phyloP scores from a whole-genome alignment of 2,888 invertebrate species.

The Danaus chrysippus region DNA sequence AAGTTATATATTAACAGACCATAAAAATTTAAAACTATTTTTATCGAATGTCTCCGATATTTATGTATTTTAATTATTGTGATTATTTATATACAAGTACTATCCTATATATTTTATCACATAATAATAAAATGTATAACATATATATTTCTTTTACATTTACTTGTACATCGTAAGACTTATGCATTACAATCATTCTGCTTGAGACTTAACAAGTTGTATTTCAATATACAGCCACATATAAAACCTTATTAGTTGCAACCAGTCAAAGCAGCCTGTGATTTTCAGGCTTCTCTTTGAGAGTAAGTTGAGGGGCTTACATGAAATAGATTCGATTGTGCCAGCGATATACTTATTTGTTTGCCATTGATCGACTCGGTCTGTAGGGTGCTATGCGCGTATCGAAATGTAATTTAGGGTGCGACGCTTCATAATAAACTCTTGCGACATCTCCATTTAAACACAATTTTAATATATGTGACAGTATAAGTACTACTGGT shows the following conservation, averaged over 20 bases:
- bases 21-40: no score
- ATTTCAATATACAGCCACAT: not conserved
- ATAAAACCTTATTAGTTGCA: conserved; percentile 26
- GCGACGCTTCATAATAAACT: conserved; percentile 25
- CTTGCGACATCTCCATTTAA: not conserved
- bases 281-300: conserved; percentile 64
- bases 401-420: conserved; percentile 37
- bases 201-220: not conserved
- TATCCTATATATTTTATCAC: no score
- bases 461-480: no score
- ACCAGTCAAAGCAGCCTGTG: conserved; percentile 48
- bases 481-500: no score
- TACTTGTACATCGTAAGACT: no score
- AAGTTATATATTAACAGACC: not conserved
- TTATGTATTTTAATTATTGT: no score
- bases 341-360: conserved; percentile 68
- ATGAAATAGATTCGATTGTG: conserved; percentile 59
- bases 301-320: conserved; percentile 59
- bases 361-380: conserved; percentile 64
- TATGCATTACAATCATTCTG: no score
- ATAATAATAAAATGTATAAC: no score
- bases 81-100: no score
- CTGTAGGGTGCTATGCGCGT: conserved; percentile 34
- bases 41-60: no score
- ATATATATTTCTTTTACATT: no score